phyloP scores from a whole-genome alignment of 2,797 vertebrate species.

The Harpagifer antarcticus region DNA sequence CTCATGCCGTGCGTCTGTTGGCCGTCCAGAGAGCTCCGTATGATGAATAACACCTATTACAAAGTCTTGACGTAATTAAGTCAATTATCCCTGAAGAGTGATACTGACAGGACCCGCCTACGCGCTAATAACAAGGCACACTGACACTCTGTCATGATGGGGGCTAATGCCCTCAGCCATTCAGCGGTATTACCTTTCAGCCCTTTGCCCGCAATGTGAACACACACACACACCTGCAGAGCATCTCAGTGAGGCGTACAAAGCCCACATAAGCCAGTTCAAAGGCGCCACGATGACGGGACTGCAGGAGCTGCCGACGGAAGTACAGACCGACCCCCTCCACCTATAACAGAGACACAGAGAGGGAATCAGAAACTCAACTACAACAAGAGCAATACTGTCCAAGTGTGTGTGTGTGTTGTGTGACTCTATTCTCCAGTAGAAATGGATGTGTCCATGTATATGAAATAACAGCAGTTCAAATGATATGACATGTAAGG shows the following conservation, averaged over 20 bases:
- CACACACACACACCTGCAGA: constrained; percentile 85
- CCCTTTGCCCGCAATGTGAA: constrained; percentile 39
- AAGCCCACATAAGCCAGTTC: constrained; percentile 98
- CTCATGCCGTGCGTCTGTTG: not conserved
- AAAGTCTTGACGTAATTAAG: constrained; percentile 35
- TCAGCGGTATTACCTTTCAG: constrained; percentile 58
- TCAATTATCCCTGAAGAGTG: constrained; percentile 40
- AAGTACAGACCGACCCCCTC: constrained; percentile 94
- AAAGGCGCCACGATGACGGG: constrained; percentile 97
- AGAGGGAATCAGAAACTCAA: constrained; percentile 17
- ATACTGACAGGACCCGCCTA: constrained; percentile 12
- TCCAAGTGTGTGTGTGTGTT: not conserved
- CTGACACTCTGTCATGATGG: constrained; percentile 28
- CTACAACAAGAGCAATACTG: not conserved
- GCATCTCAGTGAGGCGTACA: constrained; percentile 92
- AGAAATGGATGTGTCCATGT: not conserved
- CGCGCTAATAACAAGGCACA: constrained; percentile 47
- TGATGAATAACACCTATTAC: constrained; percentile 32
- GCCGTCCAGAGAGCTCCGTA: constrained; percentile 14
- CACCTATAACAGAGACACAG: constrained; percentile 84
- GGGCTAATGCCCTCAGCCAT: constrained; percentile 31
- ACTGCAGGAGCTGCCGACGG: constrained; percentile 95
- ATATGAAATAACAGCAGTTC: constrained; percentile 15
- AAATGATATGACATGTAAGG: not conserved
- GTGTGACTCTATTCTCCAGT: not conserved